Percentiles rank a stretch among this genome's conserved stretches.
Conservation (phyloP, 2,888 invertebrate species). For the Trisateles emortualis region DNA sequence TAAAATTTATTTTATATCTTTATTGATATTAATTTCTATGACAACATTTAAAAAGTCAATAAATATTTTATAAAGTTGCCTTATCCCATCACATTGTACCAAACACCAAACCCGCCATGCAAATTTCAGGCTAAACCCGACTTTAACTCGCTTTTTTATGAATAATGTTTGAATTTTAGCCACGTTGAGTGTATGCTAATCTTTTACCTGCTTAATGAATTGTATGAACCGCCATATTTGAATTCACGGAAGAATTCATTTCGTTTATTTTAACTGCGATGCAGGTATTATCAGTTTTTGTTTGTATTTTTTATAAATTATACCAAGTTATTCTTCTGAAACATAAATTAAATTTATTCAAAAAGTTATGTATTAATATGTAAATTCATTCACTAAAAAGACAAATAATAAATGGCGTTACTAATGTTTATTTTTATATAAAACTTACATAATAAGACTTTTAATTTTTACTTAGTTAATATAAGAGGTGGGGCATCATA, state of each 20-base stretch:
- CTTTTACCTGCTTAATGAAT: slow-evolving; percentile 47
- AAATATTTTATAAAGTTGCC: not conserved
- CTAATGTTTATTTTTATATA: too few species aligned
- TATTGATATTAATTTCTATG: too few species aligned
- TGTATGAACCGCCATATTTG: slow-evolving; percentile 35
- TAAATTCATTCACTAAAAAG: too few species aligned
- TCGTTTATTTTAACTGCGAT: not conserved
- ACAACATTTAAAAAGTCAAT: not conserved
- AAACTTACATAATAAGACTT: too few species aligned
- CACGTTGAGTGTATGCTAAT: slow-evolving; percentile 50
- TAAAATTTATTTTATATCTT: too few species aligned
- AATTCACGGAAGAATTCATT: slow-evolving; percentile 17
- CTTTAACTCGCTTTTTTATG: slow-evolving; percentile 52
- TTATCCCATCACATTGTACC: slow-evolving; percentile 3
- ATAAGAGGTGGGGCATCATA: too few species aligned
- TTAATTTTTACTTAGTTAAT: too few species aligned
- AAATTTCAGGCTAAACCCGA: slow-evolving; percentile 47
- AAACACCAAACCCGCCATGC: slow-evolving; percentile 38
- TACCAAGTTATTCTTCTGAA: too few species aligned
- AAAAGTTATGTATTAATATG: too few species aligned
- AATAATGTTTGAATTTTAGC: slow-evolving; percentile 58
- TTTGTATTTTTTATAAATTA: not conserved
- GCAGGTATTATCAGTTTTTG: not conserved
- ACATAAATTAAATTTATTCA: too few species aligned
- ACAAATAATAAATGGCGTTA: too few species aligned